These are phyloP conservation scores for Gandaritis pyraliata DNA, from an alignment of 2,888 invertebrate genomes.

Conservation along the genomic window DNA sequence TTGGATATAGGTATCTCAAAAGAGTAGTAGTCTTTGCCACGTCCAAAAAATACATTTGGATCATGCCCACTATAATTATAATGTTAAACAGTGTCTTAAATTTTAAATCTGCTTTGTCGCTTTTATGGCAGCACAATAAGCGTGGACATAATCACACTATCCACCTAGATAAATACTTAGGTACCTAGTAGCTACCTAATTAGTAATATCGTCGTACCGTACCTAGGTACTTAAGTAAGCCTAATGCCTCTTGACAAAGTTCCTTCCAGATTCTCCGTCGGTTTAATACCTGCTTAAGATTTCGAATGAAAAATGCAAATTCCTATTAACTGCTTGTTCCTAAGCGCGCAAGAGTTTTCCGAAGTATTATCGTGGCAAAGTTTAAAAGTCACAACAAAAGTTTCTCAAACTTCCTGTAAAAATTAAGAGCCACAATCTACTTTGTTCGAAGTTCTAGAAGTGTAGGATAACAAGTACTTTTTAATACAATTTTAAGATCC, in stretches of 20 bases:
- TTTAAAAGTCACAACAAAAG: constrained; percentile 45
- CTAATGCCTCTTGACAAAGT: constrained; percentile 5
- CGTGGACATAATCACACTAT: no score
- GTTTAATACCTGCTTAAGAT: constrained; percentile 42
- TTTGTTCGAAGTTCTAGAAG: not conserved
- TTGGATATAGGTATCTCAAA: no score
- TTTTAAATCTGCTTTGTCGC: no score
- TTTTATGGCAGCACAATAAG: no score
- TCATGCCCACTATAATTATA: no score
- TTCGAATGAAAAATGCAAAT: constrained; percentile 48
- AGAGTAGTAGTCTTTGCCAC: no score
- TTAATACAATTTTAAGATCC: not conserved
- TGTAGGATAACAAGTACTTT: not conserved
- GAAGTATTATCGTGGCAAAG: constrained; percentile 49
- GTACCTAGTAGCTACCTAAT: no score
- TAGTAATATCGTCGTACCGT: no score
- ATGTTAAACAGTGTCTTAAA: no score
- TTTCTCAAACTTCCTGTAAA: constrained; percentile 32
- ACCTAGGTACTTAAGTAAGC: not conserved
- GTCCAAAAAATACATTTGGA: no score
- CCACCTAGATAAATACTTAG: no score
- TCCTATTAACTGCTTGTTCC: constrained; percentile 45
- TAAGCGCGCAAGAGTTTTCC: constrained; percentile 45
- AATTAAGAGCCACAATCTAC: constrained; percentile 15
- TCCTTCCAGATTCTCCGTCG: constrained; percentile 20